Base-by-base conservation (phyloP, 2,113 vertebrate species). In the Sitta europaea region DNA sequence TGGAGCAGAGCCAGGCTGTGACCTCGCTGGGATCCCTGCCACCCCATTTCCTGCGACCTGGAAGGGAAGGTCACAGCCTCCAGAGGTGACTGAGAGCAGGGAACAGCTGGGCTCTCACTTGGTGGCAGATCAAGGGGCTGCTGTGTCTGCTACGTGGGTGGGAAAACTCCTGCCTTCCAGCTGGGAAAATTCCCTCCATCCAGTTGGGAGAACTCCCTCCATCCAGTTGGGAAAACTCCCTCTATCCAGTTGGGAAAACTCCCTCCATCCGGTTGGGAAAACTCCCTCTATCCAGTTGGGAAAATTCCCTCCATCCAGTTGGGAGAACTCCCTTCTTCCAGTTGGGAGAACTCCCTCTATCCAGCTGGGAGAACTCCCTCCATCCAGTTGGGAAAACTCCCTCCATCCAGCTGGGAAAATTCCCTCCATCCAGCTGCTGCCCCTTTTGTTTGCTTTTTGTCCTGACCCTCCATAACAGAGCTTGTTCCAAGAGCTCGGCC, bases 391-490 rank as follows among this genome's bases (percentile, higher is more conserved):
- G 91, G 79, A 70, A 43, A 84, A 6, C 62, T 38, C 63, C 63
- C 51, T n/a, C 9, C 36, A 63, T 21, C 19, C 55, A 57, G 33
- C 33, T 57, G 54, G 43, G 43, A 19, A 45, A 45, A 42, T 15
- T 42, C 14, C 42, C 16, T 12, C 42, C 15, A 16, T 42, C 43
- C 14, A 0, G 3, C 2, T 10, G 28, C n/a, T 27, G 48, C 36
- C 67, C 72, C 59, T 43, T 33, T 3, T 18, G 43, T n/a, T 51
- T 36, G 2, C 27, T 62, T 2, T 58, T 65, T 0, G 0, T 20
- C 28, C 62, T 1, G 31, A 11, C 16, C 1, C n/a, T 29, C 1
- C 12, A 1, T 3, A 20, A 2, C 35, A 35, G 62, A 40, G 55
- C n/a, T 40, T 9, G 17, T 21, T 54, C 15, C 23, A 9, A 24